Percentiles rank a stretch among this genome's conserved stretches.
Conservation (phyloP, 2,888 invertebrate species). For the Orthosia incerta region DNA sequence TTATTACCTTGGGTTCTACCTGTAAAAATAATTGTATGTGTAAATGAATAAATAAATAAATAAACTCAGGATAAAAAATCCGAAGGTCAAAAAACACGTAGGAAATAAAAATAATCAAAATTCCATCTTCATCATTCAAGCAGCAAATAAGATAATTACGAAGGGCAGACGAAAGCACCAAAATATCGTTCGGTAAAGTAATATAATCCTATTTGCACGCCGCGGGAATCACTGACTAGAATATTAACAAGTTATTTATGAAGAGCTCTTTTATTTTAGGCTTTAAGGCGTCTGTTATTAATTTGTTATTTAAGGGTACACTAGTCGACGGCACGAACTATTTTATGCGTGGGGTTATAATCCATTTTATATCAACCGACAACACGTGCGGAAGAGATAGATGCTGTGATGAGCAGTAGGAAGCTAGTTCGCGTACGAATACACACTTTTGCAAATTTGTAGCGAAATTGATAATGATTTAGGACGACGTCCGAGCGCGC, state of each 20-base stretch:
- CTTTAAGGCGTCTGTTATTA: conserved; percentile 53
- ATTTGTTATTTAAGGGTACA: conserved; percentile 43
- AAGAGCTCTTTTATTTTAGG: conserved; percentile 42
- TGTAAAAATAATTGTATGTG: too few relatives aligned
- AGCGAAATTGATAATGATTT: too few relatives aligned
- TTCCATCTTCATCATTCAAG: conserved; percentile 42
- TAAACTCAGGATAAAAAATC: conserved; percentile 11
- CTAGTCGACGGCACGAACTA: too few relatives aligned
- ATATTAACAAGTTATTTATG: conserved; percentile 67
- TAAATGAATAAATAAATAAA: too few relatives aligned
- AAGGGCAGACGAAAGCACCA: conserved; percentile 58
- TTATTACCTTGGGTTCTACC: too few relatives aligned
- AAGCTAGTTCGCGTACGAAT: too few relatives aligned
- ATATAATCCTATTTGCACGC: conserved; percentile 81
- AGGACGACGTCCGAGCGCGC: too few relatives aligned
- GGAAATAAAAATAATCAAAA: conserved; percentile 43
- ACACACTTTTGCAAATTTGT: too few relatives aligned
- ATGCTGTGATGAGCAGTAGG: too few relatives aligned
- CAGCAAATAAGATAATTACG: conserved; percentile 57
- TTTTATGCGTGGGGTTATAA: too few relatives aligned
- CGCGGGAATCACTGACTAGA: conserved; percentile 61
- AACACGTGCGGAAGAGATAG: too few relatives aligned
- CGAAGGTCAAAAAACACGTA: conserved; percentile 22
- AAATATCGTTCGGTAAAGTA: conserved; percentile 73
- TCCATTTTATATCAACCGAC: too few relatives aligned